Evolutionary conservation across 2,888 invertebrate genomes (phyloP).

Genomic region (Cheilosia grossa): DNA sequence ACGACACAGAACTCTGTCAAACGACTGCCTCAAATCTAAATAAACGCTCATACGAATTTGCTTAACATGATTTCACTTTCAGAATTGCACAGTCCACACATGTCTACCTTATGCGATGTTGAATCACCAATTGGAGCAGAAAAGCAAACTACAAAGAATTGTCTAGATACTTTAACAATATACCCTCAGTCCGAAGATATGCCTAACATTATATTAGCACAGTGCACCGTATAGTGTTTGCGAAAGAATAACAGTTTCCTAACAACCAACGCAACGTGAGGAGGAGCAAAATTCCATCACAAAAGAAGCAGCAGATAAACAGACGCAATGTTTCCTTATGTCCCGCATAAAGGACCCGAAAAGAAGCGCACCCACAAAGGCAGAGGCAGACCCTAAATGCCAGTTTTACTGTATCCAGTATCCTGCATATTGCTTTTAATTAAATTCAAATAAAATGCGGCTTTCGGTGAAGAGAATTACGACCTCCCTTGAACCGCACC

Average conservation of each 20-base stretch:
- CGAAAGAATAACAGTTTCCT: slow-evolving; percentile 21
- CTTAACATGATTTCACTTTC: not conserved
- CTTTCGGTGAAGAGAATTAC: slow-evolving; percentile 2
- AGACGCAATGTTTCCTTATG: slow-evolving; percentile 31
- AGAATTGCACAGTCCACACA: not conserved
- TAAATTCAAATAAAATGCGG: slow-evolving; percentile 42
- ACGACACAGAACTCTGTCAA: not conserved
- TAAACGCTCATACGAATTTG: not conserved
- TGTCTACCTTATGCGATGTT: not conserved
- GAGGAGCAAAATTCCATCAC: slow-evolving; percentile 11
- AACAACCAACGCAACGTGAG: not conserved
- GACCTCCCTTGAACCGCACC: not conserved
- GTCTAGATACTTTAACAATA: not conserved
- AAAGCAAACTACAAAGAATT: not conserved
- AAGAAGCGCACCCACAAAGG: not conserved
- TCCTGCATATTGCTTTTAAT: slow-evolving; percentile 18
- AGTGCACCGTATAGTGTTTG: slow-evolving; percentile 11
- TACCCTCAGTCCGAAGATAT: not conserved
- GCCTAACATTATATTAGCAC: slow-evolving; percentile 7
- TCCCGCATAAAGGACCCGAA: slow-evolving; percentile 8
- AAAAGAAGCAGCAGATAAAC: slow-evolving; percentile 15
- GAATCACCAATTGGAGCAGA: slow-evolving; percentile 16
- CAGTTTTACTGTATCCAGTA: not conserved
- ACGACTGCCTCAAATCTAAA: not conserved
- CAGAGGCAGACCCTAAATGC: slow-evolving; percentile 14